phyloP scores from a whole-genome alignment of 2,113 vertebrate species.

The Terrapene triunguis region DNA sequence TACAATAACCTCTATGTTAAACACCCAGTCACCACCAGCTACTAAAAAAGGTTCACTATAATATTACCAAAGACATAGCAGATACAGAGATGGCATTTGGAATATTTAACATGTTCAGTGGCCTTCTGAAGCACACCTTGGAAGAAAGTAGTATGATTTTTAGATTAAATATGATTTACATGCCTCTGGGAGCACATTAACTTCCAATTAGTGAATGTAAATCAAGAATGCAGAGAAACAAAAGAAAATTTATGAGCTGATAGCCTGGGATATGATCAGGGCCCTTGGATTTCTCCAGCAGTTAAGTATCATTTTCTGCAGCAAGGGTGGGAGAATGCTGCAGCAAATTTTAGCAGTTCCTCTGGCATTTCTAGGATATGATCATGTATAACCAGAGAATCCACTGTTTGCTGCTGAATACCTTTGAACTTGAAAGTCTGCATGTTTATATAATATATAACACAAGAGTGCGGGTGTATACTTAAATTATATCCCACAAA shows the following conservation, averaged over 20 bases:
- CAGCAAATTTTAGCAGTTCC: neutral
- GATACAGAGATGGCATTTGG: neutral
- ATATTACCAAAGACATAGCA: neutral
- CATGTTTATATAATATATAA: neutral
- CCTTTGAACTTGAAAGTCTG: neutral
- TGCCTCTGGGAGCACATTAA: conserved; percentile 38
- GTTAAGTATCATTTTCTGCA: neutral
- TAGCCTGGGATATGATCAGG: neutral
- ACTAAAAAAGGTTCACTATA: neutral
- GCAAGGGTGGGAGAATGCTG: neutral
- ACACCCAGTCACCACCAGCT: neutral
- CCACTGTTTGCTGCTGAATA: neutral
- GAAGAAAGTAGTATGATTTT: neutral
- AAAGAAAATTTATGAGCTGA: neutral
- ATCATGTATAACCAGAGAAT: neutral
- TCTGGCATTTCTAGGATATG: neutral
- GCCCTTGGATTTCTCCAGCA: neutral
- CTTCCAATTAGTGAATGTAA: conserved; percentile 39
- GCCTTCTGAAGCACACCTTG: neutral
- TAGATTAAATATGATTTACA: conserved; percentile 6
- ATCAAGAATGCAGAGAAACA: conserved; percentile 9
- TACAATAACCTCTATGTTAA: neutral
- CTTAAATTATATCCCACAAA: neutral
- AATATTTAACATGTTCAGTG: neutral
- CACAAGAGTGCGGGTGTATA: fast-evolving